A percentile compares a stretch with the other conserved stretches of the same genome.
Evolutionary conservation across 2,888 invertebrate genomes (phyloP).

Genomic region (Noctua fimbriata): DNA sequence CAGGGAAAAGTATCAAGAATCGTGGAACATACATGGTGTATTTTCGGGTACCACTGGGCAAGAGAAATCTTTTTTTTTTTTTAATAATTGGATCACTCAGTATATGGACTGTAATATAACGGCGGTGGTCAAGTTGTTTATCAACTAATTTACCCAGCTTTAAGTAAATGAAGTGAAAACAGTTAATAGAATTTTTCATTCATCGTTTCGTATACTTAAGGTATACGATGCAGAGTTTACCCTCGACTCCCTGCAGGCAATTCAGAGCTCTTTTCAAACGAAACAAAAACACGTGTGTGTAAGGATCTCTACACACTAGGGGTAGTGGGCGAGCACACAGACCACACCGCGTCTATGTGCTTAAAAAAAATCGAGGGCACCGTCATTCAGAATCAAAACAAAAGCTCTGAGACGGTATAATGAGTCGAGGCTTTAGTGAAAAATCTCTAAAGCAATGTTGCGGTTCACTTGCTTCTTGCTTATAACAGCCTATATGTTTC

Average conservation of each 20-base stretch:
- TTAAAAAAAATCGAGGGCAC: slow-evolving; percentile 7
- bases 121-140: neutral
- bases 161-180: neutral
- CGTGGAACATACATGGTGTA: neutral
- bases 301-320: neutral
- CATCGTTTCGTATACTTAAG: neutral
- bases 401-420: neutral
- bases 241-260: neutral
- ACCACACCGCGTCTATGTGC: neutral
- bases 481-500: neutral
- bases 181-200: neutral
- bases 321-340: neutral
- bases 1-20: neutral
- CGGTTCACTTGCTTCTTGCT: neutral
- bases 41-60: neutral
- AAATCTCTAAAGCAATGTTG: neutral
- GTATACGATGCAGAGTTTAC: neutral
- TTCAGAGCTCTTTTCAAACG: slow-evolving; percentile 22
- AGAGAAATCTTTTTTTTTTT: neutral
- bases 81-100: neutral
- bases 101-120: neutral
- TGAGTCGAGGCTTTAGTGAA: neutral
- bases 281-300: slow-evolving; percentile 6
- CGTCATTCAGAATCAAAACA: slow-evolving; percentile 6
- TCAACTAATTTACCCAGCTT: no score